Conservation (phyloP, 2,888 invertebrate genomes). For the Heliothis peltigera region DNA sequence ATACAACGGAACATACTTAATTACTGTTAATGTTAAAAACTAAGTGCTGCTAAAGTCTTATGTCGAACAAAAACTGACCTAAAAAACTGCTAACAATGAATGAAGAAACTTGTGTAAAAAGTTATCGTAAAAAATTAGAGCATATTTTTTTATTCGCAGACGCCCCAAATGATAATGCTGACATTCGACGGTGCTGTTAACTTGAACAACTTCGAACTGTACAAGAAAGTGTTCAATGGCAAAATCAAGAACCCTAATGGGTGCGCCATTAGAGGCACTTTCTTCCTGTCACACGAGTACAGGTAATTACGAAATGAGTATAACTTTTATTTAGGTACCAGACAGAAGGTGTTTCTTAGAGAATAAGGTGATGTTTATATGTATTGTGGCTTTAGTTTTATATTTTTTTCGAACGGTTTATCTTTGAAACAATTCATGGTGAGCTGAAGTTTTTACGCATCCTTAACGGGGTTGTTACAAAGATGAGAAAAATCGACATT, state of each 20-base stretch:
- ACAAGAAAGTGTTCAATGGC: constrained; percentile 95
- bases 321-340: constrained; percentile 8
- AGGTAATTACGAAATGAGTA: constrained; percentile 82
- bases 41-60: not conserved
- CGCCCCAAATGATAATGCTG: constrained; percentile 97
- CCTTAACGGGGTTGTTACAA: too few relatives aligned
- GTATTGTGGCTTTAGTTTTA: too few relatives aligned
- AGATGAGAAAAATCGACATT: too few relatives aligned
- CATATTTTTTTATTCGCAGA: constrained; percentile 85
- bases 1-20: not conserved
- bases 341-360: constrained; percentile 11
- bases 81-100: constrained; percentile 3
- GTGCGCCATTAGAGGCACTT: constrained; percentile 96
- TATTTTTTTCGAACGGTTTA: too few relatives aligned
- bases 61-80: constrained; percentile 17
- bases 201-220: constrained; percentile 96
- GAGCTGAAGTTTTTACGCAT: too few relatives aligned
- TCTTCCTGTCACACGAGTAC: constrained; percentile 97
- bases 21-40: not conserved
- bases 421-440: too few relatives aligned
- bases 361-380: not conserved
- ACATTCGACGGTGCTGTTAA: constrained; percentile 98
- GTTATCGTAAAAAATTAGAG: constrained; percentile 17
- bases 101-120: constrained; percentile 15
- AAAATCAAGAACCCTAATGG: constrained; percentile 96